These are phyloP conservation scores for Elegia similella DNA, from an alignment of 2,888 invertebrate species.

Conservation along the genomic window DNA sequence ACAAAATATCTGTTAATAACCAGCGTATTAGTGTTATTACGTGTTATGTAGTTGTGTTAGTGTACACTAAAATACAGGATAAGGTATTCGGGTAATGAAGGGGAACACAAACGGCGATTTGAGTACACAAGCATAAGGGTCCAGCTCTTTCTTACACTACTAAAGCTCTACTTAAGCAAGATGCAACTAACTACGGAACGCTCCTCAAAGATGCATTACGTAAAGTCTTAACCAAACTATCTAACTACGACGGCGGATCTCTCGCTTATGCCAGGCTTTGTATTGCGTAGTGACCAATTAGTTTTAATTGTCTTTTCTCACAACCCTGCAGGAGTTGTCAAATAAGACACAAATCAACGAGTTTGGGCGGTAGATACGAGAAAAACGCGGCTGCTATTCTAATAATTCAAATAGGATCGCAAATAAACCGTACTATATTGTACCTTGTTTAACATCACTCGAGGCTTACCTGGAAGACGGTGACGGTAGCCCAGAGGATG, in stretches of 20 bases:
- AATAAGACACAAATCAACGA: conserved; percentile 41
- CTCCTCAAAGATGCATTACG: conserved; percentile 58
- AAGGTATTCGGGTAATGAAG: conserved; percentile 57
- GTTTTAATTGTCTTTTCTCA: conserved; percentile 43
- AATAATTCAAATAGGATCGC: conserved; percentile 68
- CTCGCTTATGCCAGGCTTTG: conserved; percentile 48
- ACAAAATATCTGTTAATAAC: conserved; percentile 53
- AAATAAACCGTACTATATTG: conserved; percentile 70
- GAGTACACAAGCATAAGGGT: conserved; percentile 77
- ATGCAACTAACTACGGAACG: conserved; percentile 75
- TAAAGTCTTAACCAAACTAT: conserved; percentile 40
- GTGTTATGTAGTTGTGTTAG: conserved; percentile 68
- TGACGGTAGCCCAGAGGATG: conserved; percentile 98
- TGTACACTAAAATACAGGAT: conserved; percentile 57
- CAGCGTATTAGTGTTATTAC: conserved; percentile 68
- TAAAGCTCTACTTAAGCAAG: conserved; percentile 58
- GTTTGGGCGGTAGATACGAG: conserved; percentile 49
- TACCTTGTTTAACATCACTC: conserved; percentile 62
- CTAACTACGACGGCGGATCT: conserved; percentile 54
- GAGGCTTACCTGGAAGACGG: conserved; percentile 96
- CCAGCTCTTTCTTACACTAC: conserved; percentile 59
- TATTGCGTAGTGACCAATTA: conserved; percentile 29
- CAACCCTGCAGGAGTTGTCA: conserved; percentile 38
- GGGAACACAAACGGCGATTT: conserved; percentile 72
- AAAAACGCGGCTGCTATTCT: conserved; percentile 65